phyloP scores from a whole-genome alignment of 1,140 invertebrate species.

The Spodoptera litura region DNA sequence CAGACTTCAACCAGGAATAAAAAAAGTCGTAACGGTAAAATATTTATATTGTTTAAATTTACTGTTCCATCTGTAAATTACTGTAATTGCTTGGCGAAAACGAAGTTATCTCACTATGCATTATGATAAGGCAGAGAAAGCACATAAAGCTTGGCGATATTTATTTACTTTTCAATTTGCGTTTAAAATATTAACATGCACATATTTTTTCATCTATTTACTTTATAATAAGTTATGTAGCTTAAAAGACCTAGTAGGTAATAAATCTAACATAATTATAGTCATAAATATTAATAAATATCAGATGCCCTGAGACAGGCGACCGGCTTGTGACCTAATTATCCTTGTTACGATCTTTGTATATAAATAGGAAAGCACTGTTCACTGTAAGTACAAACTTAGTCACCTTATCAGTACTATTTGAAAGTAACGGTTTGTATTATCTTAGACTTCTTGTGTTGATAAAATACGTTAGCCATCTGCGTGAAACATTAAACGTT shows the following conservation, averaged over 20 bases:
- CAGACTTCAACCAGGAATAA: constrained; percentile 42
- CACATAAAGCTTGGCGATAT: constrained; percentile 17
- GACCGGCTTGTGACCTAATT: constrained; percentile 27
- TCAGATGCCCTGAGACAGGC: constrained; percentile 11
- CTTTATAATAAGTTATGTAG: neutral
- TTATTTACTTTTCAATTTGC: neutral
- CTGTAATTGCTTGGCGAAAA: constrained; percentile 17
- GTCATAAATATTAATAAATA: constrained; percentile 14
- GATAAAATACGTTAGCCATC: too few relatives aligned
- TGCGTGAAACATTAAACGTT: too few relatives aligned
- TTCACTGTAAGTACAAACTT: too few relatives aligned
- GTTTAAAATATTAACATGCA: neutral
- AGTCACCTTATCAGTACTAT: constrained; percentile 13
- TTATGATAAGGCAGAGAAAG: constrained; percentile 11
- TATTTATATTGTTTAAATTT: constrained; percentile 19
- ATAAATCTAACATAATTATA: constrained; percentile 20
- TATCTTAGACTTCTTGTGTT: neutral
- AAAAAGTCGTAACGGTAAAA: constrained; percentile 56
- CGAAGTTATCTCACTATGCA: neutral
- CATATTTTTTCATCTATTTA: neutral
- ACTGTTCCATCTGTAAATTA: constrained; percentile 21
- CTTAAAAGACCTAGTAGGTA: neutral
- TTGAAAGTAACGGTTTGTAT: constrained; percentile 8
- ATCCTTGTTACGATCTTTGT: neutral
- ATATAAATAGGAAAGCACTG: constrained; percentile 3